Base-by-base conservation (phyloP, 2,888 invertebrate species). In the Apeira syringaria region DNA sequence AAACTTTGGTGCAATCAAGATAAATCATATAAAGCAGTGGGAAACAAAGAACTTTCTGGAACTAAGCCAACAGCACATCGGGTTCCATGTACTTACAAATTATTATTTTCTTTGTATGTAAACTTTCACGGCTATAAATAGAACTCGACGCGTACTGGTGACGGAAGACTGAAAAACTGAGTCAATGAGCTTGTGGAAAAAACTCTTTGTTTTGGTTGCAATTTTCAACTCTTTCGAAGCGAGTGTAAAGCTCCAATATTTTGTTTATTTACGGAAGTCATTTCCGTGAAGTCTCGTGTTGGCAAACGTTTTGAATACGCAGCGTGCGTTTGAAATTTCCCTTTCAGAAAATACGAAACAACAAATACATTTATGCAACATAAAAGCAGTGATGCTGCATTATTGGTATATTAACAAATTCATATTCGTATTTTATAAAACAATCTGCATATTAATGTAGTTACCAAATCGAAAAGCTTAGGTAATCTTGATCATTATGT, bases 21-120 rank as follows among this genome's bases (percentile, higher is more conserved):
- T 52, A 74, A 78, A 75, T 80, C 80, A 78, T 74, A 78, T 74
- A 76, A 20, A 61, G 56, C 55, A 53, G 59, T 27, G 38, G 65
- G 68, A 65, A 80, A 84, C 83, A 85, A 85, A 85, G 83, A 77
- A 58, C 47, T 36, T 58, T 58, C 65, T 85, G 85, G 85, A 75
- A 34, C 17, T 2, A 7, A 18, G 81, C 85, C 85, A 82, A 74
- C 33, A 53, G 40, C 49, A 52, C 57, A 61, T 53, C 50, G 60
- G 62, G 56, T 56, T 53, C 58, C 60, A 59, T 55, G 51, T 44
- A 59, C n/a, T n/a, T n/a, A n/a, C 51, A 55, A 61, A 24, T 24
- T 1, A 6, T 8, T 24, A 54, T 64, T 66, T 76, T 72, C 81
- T 84, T 82, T 84, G 83, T 83, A 74, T 68, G 68, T 68, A 69